phyloP scores from a whole-genome alignment of 2,113 vertebrate genomes.

The Aegotheles bennettii region DNA sequence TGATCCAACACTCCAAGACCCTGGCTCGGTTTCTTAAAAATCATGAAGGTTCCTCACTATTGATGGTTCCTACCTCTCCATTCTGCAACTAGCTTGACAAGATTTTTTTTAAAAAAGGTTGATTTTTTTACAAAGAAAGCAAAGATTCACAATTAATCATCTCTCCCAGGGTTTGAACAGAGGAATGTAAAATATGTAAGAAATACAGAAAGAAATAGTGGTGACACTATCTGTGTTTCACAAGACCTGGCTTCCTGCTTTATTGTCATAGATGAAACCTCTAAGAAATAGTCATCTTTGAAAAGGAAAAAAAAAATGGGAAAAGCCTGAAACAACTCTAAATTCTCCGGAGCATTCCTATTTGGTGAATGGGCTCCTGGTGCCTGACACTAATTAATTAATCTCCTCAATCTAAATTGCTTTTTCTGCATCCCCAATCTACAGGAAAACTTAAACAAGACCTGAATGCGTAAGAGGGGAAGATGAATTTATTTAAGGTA shows the following conservation, averaged over 20 bases:
- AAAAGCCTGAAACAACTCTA: background rate
- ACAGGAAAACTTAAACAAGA: background rate
- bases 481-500: background rate
- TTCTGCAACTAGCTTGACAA: background rate
- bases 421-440: background rate
- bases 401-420: constrained; percentile 39
- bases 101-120: background rate
- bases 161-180: background rate
- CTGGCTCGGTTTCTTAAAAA: background rate
- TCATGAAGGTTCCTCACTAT: background rate
- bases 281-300: background rate
- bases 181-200: background rate
- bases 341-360: background rate
- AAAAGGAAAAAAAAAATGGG: background rate
- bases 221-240: background rate
- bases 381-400: constrained; percentile 49
- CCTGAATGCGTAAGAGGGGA: background rate
- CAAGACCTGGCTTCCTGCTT: background rate
- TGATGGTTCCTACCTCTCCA: background rate
- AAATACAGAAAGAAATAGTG: background rate
- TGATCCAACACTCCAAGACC: background rate
- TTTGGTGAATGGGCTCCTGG: background rate
- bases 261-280: background rate
- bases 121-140: background rate
- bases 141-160: background rate